Base-by-base conservation (phyloP, 2,113 vertebrate genomes). In the Rhizomys pruinosus region DNA sequence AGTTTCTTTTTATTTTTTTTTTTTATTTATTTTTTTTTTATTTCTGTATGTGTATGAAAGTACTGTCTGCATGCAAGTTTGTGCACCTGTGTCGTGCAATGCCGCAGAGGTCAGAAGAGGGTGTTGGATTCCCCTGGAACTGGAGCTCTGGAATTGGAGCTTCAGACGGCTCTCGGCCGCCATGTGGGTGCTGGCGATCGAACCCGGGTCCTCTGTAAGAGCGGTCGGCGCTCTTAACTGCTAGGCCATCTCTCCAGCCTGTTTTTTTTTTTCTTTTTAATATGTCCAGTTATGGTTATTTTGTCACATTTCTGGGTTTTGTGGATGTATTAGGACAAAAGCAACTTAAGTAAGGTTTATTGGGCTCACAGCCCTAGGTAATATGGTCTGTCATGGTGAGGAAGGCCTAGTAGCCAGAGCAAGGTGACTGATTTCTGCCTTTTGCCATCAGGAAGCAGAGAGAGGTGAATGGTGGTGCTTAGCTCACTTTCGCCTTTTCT, bases 261-360 rank as follows among this genome's bases (percentile, higher is more conserved):
- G n/a, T n/a, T 64, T 64, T 64, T 64, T 25, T 64, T 25, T 61
- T 61, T 61, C 20, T 44, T 55, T 29, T 32, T 44, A 64, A 89
- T 80, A 61, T 77, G 4, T 61, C 34, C 39, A 84, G 2, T 92
- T 94, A 80, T 84, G 34, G 84, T 79, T 89, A 86, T 72, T 19
- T 81, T 92, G 85, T 76, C 66, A 84, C 22, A 59, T 55, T 94
- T 93, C 34, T 84, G 81, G 42, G 27, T 68, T 84, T 68, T 3
- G 47, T 32, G 29, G 47, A 29, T 68, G 7, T n/a, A 52, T 34
- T 25, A 64, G 63, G 42, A 47, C 42, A 66, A 52, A 84, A 84
- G 81, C 39, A 84, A 3, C 32, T n/a, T 66, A 25, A 44, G 44
- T 69, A 25, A 32, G 64, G 29, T 68, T 68, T 68, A 68, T 68